These are phyloP conservation scores for Drosophila ironensis DNA, from an alignment of 1,140 invertebrate species.

Conservation along the genomic window DNA sequence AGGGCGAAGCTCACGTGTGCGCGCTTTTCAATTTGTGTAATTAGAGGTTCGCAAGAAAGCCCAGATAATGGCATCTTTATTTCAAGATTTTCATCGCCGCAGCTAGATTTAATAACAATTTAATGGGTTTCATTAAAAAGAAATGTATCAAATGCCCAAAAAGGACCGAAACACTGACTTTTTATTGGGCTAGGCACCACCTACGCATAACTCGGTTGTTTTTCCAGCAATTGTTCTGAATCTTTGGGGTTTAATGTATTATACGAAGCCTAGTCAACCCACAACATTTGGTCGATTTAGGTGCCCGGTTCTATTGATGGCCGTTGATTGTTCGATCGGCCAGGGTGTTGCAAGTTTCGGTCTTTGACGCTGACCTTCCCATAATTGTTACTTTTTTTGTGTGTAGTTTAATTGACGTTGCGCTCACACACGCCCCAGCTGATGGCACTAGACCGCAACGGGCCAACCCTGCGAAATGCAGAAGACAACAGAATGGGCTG, in stretches of 20 bases:
- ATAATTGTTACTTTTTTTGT: conserved; percentile 2
- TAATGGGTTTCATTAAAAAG: background rate
- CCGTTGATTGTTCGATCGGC: background rate
- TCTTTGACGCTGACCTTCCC: background rate
- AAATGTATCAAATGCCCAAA: no score
- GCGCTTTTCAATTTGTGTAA: conserved; percentile 66
- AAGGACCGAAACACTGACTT: no score
- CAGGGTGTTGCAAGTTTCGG: conserved; percentile 4
- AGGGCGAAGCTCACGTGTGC: conserved; percentile 43
- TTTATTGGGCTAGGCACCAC: background rate
- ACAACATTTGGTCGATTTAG: background rate
- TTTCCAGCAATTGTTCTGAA: background rate
- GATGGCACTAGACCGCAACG: conserved; percentile 68
- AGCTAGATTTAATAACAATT: no score
- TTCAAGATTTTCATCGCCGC: conserved; percentile 42
- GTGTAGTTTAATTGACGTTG: conserved; percentile 56
- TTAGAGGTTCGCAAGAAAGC: conserved; percentile 42
- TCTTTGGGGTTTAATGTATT: background rate
- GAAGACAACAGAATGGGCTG: conserved; percentile 21
- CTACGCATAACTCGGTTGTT: background rate
- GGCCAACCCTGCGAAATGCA: conserved; percentile 66
- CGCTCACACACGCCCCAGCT: conserved; percentile 59
- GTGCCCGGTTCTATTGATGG: no score
- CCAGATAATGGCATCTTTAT: conserved; percentile 54
- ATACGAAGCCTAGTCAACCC: background rate